phyloP scores from a whole-genome alignment of 2,888 invertebrate species.

The Zonitis immaculata region DNA sequence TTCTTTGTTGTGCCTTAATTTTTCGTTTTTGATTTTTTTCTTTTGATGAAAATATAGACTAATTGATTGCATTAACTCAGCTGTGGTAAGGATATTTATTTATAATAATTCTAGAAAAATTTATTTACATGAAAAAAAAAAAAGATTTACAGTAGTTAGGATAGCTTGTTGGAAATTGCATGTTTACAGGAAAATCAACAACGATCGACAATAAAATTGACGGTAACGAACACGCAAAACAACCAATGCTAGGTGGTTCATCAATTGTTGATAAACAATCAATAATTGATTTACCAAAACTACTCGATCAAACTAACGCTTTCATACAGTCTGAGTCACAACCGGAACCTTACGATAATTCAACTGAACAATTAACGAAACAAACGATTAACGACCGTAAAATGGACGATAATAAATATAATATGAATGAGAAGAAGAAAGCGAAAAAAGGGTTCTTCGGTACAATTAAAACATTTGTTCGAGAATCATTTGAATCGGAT shows the following conservation, averaged over 20 bases:
- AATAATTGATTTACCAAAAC: slow-evolving; percentile 25
- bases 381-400: slow-evolving; percentile 19
- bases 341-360: slow-evolving; percentile 38
- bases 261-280: slow-evolving; percentile 24
- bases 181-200: slow-evolving; percentile 49
- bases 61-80: slow-evolving; percentile 37
- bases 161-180: slow-evolving; percentile 48
- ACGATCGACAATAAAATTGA: slow-evolving; percentile 43
- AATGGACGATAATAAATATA: slow-evolving; percentile 29
- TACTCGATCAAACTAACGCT: slow-evolving; percentile 42
- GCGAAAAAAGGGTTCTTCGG: slow-evolving; percentile 44
- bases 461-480: slow-evolving; percentile 45
- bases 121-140: background rate
- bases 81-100: slow-evolving; percentile 47
- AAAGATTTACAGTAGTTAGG: slow-evolving; percentile 47
- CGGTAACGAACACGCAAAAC: slow-evolving; percentile 35
- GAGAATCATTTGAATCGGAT: slow-evolving; percentile 46
- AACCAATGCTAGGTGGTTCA: slow-evolving; percentile 24
- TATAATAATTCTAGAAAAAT: background rate
- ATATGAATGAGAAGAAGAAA: slow-evolving; percentile 40
- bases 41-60: slow-evolving; percentile 38
- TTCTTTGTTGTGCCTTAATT: slow-evolving; percentile 21
- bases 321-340: slow-evolving; percentile 44
- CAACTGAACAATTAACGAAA: slow-evolving; percentile 24
- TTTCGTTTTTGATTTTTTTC: slow-evolving; percentile 29